These are phyloP conservation scores for Gopherus evgoodei DNA, from an alignment of 2,113 vertebrate species.

Conservation along the genomic window DNA sequence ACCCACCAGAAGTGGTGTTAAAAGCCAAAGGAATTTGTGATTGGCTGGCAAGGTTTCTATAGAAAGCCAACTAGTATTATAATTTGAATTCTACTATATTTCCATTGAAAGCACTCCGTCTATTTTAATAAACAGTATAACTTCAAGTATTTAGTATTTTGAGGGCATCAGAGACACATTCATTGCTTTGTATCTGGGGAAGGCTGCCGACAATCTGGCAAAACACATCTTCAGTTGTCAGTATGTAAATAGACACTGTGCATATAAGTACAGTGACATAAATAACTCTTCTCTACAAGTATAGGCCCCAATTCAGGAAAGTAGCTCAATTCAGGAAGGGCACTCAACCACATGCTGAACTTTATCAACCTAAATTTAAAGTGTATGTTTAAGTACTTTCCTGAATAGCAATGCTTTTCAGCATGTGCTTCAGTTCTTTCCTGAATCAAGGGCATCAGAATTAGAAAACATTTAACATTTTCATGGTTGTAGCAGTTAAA, in stretches of 20 bases:
- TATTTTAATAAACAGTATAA: not conserved
- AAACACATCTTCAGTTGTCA: not conserved
- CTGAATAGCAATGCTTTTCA: not conserved
- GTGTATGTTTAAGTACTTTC: not conserved
- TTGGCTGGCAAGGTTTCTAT: not conserved
- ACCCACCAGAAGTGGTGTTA: not conserved
- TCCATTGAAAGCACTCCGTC: not conserved
- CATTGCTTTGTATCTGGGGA: not conserved
- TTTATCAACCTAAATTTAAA: not conserved
- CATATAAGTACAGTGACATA: not conserved
- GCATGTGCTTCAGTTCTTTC: not conserved
- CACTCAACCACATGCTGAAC: not conserved
- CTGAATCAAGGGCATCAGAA: not conserved
- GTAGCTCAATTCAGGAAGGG: accelerated
- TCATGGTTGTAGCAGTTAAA: not conserved
- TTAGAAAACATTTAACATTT: not conserved
- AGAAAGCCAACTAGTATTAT: not conserved
- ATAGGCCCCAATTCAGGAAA: not conserved
- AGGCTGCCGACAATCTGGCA: not conserved
- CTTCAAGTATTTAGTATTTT: not conserved
- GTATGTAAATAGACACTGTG: not conserved
- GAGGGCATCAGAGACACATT: not conserved
- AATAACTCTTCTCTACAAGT: accelerated
- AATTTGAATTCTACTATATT: not conserved
- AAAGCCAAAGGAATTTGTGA: not conserved